Conservation (phyloP, 2,888 invertebrate genomes). For the Smittia sp. region DNA sequence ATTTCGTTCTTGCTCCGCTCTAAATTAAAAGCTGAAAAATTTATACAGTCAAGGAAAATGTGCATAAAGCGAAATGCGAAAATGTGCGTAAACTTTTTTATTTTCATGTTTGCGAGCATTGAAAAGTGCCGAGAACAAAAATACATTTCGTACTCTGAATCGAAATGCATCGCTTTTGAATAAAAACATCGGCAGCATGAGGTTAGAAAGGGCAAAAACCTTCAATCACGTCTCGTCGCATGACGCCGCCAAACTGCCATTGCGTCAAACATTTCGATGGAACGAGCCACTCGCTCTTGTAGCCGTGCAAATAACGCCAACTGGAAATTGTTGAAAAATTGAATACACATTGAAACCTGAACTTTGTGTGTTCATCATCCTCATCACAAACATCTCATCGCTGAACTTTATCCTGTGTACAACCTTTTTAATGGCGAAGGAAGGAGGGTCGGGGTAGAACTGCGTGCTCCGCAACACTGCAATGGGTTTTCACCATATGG, state of each 20-base stretch:
- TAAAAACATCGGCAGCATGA: not conserved
- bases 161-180: conserved; percentile 8
- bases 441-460: not conserved
- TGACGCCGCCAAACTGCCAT: not conserved
- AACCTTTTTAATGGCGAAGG: not conserved
- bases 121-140: not conserved
- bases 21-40: conserved; percentile 40
- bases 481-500: conserved; percentile 4
- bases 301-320: not conserved
- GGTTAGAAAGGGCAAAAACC: not conserved
- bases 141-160: not conserved
- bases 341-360: conserved; percentile 5
- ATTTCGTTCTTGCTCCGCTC: conserved; percentile 17
- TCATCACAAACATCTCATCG: not conserved
- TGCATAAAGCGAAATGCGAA: conserved; percentile 1
- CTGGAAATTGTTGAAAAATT: not conserved
- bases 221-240: not conserved
- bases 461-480: too few species aligned
- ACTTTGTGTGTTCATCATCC: not conserved
- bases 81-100: conserved; percentile 2
- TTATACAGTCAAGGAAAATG: conserved; percentile 29
- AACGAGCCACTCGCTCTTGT: not conserved
- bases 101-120: not conserved
- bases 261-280: not conserved
- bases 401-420: not conserved